Percentiles rank a stretch among this genome's conserved stretches.
phyloP scores from a whole-genome alignment of 2,797 vertebrate species.

The Botia kubotai region DNA sequence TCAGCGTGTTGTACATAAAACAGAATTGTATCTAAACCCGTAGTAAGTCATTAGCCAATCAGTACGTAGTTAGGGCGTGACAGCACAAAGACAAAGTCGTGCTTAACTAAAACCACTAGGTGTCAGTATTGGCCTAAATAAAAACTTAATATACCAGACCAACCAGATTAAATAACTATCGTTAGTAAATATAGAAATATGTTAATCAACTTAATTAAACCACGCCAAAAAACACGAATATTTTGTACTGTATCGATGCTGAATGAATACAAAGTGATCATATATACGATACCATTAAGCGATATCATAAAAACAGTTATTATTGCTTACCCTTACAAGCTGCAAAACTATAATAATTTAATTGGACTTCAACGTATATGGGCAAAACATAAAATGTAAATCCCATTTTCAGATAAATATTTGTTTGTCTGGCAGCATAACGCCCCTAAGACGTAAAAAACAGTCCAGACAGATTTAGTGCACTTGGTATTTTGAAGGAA shows the following conservation, averaged over 20 bases:
- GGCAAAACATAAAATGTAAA: too few species aligned
- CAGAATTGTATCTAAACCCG: background rate
- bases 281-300: too few species aligned
- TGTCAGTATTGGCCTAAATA: constrained; percentile 61
- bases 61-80: background rate
- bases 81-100: constrained; percentile 10
- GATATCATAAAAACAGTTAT: background rate
- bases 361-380: too few species aligned
- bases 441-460: background rate
- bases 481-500: constrained; percentile 45
- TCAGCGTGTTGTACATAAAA: background rate
- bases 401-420: too few species aligned
- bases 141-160: background rate
- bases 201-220: background rate
- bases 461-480: constrained; percentile 46
- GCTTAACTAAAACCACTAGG: constrained; percentile 62
- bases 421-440: background rate
- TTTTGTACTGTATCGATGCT: background rate
- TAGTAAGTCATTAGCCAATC: background rate
- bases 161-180: background rate
- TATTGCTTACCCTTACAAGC: background rate
- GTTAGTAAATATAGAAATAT: background rate
- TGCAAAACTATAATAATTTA: too few species aligned
- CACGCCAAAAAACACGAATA: background rate
- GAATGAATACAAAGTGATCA: background rate